Percentiles rank a stretch among this genome's conserved stretches.
These are phyloP conservation scores for Tetramorium simillimum DNA, from an alignment of 1,140 invertebrate genomes.

Conservation along the genomic window DNA sequence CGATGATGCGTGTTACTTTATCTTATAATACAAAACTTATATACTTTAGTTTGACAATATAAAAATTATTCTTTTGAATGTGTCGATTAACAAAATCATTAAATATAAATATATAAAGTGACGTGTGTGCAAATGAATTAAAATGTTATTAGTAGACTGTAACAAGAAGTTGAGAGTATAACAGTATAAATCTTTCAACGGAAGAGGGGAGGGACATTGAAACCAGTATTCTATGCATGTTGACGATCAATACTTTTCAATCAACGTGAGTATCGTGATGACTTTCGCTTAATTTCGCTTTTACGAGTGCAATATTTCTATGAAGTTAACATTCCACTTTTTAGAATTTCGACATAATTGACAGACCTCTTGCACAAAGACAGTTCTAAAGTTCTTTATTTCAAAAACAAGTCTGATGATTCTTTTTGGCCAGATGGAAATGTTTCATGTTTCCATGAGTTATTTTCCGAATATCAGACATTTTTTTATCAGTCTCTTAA, in stretches of 20 bases:
- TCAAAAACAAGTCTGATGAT: background rate
- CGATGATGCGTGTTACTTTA: too few species aligned
- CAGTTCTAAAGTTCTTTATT: background rate
- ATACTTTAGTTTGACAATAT: background rate
- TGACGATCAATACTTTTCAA: constrained; percentile 39
- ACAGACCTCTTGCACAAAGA: background rate
- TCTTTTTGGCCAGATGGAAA: background rate
- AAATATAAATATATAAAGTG: background rate
- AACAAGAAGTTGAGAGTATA: background rate
- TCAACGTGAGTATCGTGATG: constrained; percentile 17
- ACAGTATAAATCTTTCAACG: background rate
- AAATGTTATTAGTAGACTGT: background rate
- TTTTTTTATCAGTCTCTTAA: background rate
- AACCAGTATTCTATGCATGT: background rate
- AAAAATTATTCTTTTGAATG: background rate
- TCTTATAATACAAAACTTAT: too few species aligned
- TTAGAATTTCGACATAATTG: background rate
- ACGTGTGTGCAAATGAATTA: background rate
- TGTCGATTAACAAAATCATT: background rate
- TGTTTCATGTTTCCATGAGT: background rate
- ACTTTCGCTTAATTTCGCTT: constrained; percentile 29
- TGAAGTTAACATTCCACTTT: background rate
- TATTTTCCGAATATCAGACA: background rate
- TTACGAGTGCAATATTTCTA: constrained; percentile 1
- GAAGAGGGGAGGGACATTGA: background rate